Evolutionary conservation across 2,113 vertebrate species (phyloP).

Genomic region (Xiphias gladius): DNA sequence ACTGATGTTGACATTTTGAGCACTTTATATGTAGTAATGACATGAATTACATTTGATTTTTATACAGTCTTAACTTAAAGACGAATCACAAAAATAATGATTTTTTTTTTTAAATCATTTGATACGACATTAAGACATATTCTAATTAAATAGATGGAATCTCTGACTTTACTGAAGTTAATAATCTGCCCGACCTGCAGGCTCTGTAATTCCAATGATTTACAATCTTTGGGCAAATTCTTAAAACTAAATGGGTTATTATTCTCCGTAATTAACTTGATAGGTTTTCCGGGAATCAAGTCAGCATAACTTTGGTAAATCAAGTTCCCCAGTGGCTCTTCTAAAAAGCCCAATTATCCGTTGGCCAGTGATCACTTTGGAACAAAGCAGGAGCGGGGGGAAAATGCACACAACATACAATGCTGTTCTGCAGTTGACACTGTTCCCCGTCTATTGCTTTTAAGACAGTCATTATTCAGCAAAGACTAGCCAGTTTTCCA

Average conservation of each 20-base stretch:
- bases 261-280: conserved; percentile 54
- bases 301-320: conserved; percentile 18
- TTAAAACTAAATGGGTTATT: conserved; percentile 16
- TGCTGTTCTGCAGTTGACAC: conserved; percentile 37
- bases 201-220: conserved; percentile 19
- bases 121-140: background rate
- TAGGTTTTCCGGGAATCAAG: conserved; percentile 38
- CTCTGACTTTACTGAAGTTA: conserved; percentile 1
- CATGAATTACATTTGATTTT: too few species aligned
- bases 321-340: conserved; percentile 9
- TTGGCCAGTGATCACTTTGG: conserved; percentile 26
- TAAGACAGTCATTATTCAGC: conserved; percentile 37
- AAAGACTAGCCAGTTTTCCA: conserved; percentile 22
- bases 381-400: background rate
- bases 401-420: conserved; percentile 15
- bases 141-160: conserved; percentile 3
- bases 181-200: conserved; percentile 29
- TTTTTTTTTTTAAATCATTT: background rate
- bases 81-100: too few species aligned
- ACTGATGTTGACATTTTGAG: background rate
- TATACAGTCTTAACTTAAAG: too few species aligned
- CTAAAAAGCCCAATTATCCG: conserved; percentile 24
- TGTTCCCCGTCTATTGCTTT: conserved; percentile 24
- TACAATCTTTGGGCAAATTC: conserved; percentile 6
- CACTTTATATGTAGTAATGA: background rate